Evolutionary conservation across 2,113 vertebrate genomes (phyloP), one percentile per base, ranked within the genome.

Genomic region (Atlantisia rogersi): DNA sequence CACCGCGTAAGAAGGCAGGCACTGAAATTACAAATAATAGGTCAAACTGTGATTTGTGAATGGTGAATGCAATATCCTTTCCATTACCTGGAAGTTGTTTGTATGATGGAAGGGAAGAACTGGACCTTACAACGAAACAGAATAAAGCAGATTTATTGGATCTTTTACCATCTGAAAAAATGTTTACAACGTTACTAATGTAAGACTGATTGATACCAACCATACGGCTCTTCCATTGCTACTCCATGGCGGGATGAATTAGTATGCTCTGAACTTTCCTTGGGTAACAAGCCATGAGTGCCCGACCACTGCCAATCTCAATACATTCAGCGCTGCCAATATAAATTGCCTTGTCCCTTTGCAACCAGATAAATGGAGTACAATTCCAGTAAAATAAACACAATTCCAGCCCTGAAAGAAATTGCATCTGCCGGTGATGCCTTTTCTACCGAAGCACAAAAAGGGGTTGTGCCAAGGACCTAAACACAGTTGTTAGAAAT

Each of bases 11-110:
- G 94, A 86, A 95, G 73, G 90, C 77, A 97, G 88, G 88, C 88
- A 92, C 80, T 50, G 80, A 96, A 94, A 96, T 95, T 86, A 94
- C 88, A 93, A 97, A 95, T 96, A 96, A 95, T 84, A 93, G 90
- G 76, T 83, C 90, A 88, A 93, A 88, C 68, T 46, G 86, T 96
- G 95, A 92, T 95, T 95, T 96, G 90, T 96, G 95, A 88, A 68
- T 60, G 83, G 82, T 0, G 31, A 88, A 75, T 68, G 88, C 88
- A 88, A 86, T 88, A 95, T 80, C 85, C 82, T 35, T 96, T 93
- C 95, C 64, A 91, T 95, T 94, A 95, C 95, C 90, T 95, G 92
- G 56, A 94, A 93, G 88, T 64, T 95, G 95, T 90, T 96, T 93
- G 85, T 74, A n/a, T 93, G 88, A 96, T 92, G 86, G 82, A 96